Evolutionary conservation across 2,113 vertebrate species (phyloP), one percentile per base, ranked within the genome.

Genomic region (Calypte anna): DNA sequence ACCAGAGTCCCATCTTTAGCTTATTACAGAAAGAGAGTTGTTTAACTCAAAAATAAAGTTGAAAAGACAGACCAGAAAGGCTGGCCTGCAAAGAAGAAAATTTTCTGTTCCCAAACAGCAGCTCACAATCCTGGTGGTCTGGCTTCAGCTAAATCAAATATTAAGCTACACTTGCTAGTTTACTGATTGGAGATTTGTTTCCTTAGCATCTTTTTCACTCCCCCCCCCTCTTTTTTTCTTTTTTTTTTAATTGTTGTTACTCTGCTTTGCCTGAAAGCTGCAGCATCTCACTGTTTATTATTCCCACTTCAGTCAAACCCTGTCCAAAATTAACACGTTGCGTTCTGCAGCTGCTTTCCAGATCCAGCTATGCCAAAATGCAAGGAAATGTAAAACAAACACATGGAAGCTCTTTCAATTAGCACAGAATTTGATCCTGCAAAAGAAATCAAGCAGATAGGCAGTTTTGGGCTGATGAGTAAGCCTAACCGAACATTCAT

Each of bases 211-310:
- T 68, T 81, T 70, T 80, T 94, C 75, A 13, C 40, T 40, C 40
- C 40, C 40, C 40, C 40, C 40, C 11, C 40, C 40, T 10, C 64
- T 53, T 10, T 44, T 63, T n/a, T 51, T 84, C 77, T 28, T 62
- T 95, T 90, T 91, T 90, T 95, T 97, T 97, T 97, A 98, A 98
- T 98, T 98, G 98, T 98, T 97, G 97, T 98, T 98, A 96, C 98
- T 98, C 98, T 96, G 93, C 97, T 97, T 98, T 98, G 98, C 98
- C 98, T 98, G 97, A 98, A 98, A 98, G 98, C 98, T 98, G 98
- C 98, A 98, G 98, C 97, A 98, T 98, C 97, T 98, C 97, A 94
- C 98, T 98, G 98, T 97, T 97, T 97, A 98, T 98, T 97, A 97
- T 98, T 97, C 97, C 96, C 57, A 76, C 94, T 97, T 97, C 97